Base-by-base conservation (phyloP, 2,888 invertebrate genomes). In the Cantharis flavilabris region DNA sequence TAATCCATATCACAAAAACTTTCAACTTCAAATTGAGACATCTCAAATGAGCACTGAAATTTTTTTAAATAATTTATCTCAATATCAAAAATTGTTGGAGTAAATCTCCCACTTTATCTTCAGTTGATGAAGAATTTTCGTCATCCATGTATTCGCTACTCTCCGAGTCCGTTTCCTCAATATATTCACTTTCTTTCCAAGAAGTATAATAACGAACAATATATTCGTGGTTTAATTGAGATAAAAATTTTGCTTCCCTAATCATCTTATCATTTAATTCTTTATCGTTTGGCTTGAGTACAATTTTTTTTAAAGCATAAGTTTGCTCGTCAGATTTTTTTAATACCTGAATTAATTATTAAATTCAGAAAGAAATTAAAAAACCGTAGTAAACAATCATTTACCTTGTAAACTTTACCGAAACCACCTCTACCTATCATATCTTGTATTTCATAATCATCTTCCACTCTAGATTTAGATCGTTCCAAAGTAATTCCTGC, bases 141-240 rank as follows among this genome's bases (percentile, higher is more conserved):
- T 83, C 33, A 77, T 62, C 0, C 83, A 79, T 28, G 79, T 70
- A 82, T 77, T 84, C 75, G 76, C 79, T 79, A 11, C 79, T 77
- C 69, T 78, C 77, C 18, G 83, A 83, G 80, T 87, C 87, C 76
- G 85, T 84, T 28, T 80, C 80, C 69, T 86, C 87, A 30, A 87
- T 84, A 3, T 84, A 88, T 0, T 89, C 88, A 83, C 91, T 93
- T 87, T 99, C 99, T 70, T 98, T 97, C 99, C 99, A 99, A 0
- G 98, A 98, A 87, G 97, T 97, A 87, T 95, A 98, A 88, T 98
- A 98, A 7, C 98, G 91, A 0, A 99, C 99, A 4, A 99, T 97
- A 89, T 99, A 98, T 87, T 98, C 98, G 88, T 99, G 99, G 88
- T 98, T 98, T 23, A 99, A 89, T 73, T 97, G 91, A 0, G 98